These are phyloP conservation scores for Scophthalmus maximus DNA, from an alignment of 2,113 vertebrate species.

Conservation along the genomic window DNA sequence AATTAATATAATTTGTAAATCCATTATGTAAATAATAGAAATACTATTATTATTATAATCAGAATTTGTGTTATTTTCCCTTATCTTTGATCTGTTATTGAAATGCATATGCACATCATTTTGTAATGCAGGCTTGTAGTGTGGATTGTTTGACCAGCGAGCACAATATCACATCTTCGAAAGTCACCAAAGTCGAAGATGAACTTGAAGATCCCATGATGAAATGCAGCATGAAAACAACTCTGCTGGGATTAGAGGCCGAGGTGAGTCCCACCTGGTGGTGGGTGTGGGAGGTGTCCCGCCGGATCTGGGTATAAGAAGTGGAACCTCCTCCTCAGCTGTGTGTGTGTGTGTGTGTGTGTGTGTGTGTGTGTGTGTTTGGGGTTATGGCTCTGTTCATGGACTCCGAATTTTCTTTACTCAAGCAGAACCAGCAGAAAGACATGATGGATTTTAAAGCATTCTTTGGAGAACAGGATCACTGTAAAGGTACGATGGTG, in stretches of 20 bases:
- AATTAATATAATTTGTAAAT: background rate
- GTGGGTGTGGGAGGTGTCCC: slow-evolving; percentile 12
- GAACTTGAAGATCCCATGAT: too few species aligned
- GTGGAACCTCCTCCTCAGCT: slow-evolving; percentile 37
- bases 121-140: too few species aligned
- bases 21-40: background rate
- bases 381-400: slow-evolving; percentile 70
- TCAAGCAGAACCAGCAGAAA: slow-evolving; percentile 55
- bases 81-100: too few species aligned
- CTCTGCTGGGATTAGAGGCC: background rate
- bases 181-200: too few species aligned
- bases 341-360: background rate
- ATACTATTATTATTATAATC: background rate
- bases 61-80: background rate
- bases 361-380: background rate
- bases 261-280: slow-evolving; percentile 34
- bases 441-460: slow-evolving; percentile 60
- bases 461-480: slow-evolving; percentile 61
- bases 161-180: too few species aligned
- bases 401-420: slow-evolving; percentile 60
- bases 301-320: slow-evolving; percentile 55
- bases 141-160: too few species aligned
- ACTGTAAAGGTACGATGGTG: slow-evolving; percentile 65
- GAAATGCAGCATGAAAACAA: slow-evolving; percentile 10
- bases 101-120: too few species aligned